phyloP scores from a whole-genome alignment of 2,797 vertebrate species.

The Cheirogaleus major region DNA sequence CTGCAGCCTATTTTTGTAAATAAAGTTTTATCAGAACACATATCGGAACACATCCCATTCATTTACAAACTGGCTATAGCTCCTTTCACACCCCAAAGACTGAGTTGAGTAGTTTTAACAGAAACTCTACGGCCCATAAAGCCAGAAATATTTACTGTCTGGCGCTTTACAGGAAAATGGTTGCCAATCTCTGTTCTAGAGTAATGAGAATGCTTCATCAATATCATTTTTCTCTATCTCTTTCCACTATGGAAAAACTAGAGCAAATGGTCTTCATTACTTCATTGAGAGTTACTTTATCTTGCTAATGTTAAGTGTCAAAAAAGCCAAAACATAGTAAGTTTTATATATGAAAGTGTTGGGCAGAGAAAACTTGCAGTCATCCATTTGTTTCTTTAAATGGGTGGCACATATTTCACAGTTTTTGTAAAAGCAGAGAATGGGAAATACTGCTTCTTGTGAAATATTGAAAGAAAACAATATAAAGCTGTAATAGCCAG shows the following conservation, averaged over 20 bases:
- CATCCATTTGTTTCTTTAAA: conserved; percentile 22
- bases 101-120: background rate
- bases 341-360: background rate
- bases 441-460: background rate
- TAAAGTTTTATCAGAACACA: conserved; percentile 37
- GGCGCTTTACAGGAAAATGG: background rate
- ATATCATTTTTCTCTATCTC: background rate
- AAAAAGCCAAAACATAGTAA: conserved; percentile 22
- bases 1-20: background rate
- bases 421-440: background rate
- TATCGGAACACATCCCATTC: background rate
- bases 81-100: background rate
- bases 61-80: background rate
- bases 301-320: background rate
- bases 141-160: background rate
- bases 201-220: background rate
- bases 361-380: background rate
- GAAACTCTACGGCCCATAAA: background rate
- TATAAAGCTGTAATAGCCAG: background rate
- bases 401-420: background rate
- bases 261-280: background rate
- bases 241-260: background rate
- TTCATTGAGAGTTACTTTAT: background rate
- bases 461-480: conserved; percentile 16
- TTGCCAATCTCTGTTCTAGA: background rate